phyloP scores from a whole-genome alignment of 2,797 vertebrate species.

The Catostomus latipinnis region DNA sequence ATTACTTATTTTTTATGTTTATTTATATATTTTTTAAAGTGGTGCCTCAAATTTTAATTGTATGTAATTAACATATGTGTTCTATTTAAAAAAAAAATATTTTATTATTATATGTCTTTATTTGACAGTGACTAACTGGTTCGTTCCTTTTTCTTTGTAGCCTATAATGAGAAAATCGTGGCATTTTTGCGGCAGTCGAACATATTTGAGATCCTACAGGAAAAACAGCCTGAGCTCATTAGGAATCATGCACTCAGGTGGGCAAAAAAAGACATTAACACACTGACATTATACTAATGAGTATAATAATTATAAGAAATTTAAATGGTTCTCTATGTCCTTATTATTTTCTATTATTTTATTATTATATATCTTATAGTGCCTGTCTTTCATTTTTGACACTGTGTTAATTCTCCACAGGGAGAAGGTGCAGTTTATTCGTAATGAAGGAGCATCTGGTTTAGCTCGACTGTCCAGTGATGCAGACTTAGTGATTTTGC shows the following conservation, averaged over 20 bases:
- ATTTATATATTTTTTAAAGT: too few relatives aligned
- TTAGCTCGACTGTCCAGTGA: constrained; percentile 94
- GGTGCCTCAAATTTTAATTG: too few relatives aligned
- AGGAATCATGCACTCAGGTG: constrained; percentile 95
- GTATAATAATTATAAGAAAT: not conserved
- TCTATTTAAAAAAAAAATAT: too few relatives aligned
- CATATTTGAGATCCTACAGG: constrained; percentile 95
- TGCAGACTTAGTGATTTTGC: constrained; percentile 95
- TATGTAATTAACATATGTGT: too few relatives aligned
- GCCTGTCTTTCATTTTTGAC: too few relatives aligned
- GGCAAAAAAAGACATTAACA: not conserved
- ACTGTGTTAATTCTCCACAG: constrained; percentile 65
- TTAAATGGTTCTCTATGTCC: too few relatives aligned
- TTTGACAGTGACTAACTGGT: too few relatives aligned
- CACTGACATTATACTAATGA: not conserved
- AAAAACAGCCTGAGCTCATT: constrained; percentile 90
- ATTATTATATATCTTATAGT: too few relatives aligned
- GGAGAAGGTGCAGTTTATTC: constrained; percentile 99
- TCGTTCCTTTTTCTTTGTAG: constrained; percentile 52
- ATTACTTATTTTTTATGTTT: not conserved
- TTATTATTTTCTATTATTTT: not conserved
- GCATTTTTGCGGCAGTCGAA: constrained; percentile 93
- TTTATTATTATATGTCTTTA: too few relatives aligned
- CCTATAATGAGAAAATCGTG: constrained; percentile 97
- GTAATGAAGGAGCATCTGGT: constrained; percentile 91